A percentile compares a stretch with the other conserved stretches of the same genome.
phyloP scores from a whole-genome alignment of 2,888 invertebrate species.

The Papilio gigon region DNA sequence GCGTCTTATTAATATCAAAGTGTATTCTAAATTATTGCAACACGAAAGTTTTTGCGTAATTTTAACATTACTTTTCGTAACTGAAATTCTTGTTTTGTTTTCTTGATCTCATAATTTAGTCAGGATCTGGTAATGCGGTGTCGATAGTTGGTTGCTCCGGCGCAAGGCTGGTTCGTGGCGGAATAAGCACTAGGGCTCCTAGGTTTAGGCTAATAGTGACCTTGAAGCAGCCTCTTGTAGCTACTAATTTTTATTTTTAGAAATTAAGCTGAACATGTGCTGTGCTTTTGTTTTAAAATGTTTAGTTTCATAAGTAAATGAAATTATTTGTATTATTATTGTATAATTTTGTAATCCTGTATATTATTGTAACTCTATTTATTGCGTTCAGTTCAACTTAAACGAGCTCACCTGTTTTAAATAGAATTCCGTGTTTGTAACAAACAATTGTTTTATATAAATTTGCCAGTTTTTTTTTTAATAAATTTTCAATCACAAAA shows the following conservation, averaged over 20 bases:
- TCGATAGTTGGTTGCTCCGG: conserved; percentile 35
- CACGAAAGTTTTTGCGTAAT: not conserved
- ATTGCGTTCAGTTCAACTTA: conserved; percentile 74
- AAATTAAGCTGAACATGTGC: conserved; percentile 81
- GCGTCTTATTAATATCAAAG: too few relatives aligned
- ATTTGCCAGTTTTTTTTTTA: conserved; percentile 71
- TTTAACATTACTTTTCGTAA: not conserved
- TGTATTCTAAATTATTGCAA: not conserved
- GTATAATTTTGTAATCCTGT: conserved; percentile 65
- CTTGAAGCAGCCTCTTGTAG: conserved; percentile 70
- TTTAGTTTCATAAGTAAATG: conserved; percentile 74
- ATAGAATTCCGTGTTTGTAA: conserved; percentile 59
- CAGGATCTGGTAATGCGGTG: not conserved
- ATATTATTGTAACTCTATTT: conserved; percentile 62
- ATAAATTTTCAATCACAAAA: conserved; percentile 70
- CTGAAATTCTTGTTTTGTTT: not conserved
- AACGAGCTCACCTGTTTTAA: conserved; percentile 66
- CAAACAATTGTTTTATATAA: conserved; percentile 54
- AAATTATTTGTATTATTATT: conserved; percentile 74
- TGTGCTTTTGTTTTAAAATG: conserved; percentile 82
- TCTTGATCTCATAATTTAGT: not conserved
- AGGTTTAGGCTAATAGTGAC: conserved; percentile 72
- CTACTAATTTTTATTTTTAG: conserved; percentile 76
- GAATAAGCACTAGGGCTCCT: conserved; percentile 74
- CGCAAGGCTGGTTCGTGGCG: conserved; percentile 54